phyloP scores from a whole-genome alignment of 1,140 invertebrate genomes.

The Zaprionus davidi region DNA sequence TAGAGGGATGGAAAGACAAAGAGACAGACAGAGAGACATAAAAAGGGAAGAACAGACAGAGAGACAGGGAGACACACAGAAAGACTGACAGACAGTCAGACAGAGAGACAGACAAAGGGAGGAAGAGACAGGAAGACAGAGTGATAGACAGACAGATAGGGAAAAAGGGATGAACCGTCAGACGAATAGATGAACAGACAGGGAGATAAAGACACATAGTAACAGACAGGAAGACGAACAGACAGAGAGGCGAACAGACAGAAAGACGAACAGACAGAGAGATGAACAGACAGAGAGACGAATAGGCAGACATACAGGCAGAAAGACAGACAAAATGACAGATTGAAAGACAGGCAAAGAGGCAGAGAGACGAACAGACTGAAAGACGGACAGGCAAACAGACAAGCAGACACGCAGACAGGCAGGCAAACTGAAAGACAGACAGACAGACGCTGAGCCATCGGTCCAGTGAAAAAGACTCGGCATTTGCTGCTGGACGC shows the following conservation, averaged over 20 bases:
- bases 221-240: slow-evolving; percentile 8
- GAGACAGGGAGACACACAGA: neutral
- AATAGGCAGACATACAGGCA: neutral
- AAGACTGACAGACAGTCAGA: neutral
- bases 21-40: neutral
- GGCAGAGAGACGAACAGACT: neutral
- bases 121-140: neutral
- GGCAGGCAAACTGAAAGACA: slow-evolving; percentile 2
- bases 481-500: slow-evolving; percentile 38
- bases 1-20: neutral
- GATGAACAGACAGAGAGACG: slow-evolving; percentile 9
- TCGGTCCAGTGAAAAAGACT: slow-evolving; percentile 14
- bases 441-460: neutral
- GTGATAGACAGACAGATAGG: neutral
- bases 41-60: slow-evolving; percentile 10
- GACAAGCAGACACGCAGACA: neutral
- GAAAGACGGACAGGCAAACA: slow-evolving; percentile 13
- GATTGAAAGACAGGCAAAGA: neutral
- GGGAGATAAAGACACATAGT: too few species aligned
- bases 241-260: slow-evolving; percentile 3
- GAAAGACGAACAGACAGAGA: slow-evolving; percentile 4
- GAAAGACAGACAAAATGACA: neutral
- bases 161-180: neutral
- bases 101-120: neutral
- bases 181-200: neutral